phyloP scores from a whole-genome alignment of 2,797 vertebrate genomes.

The Scomberomorus guttatus region DNA sequence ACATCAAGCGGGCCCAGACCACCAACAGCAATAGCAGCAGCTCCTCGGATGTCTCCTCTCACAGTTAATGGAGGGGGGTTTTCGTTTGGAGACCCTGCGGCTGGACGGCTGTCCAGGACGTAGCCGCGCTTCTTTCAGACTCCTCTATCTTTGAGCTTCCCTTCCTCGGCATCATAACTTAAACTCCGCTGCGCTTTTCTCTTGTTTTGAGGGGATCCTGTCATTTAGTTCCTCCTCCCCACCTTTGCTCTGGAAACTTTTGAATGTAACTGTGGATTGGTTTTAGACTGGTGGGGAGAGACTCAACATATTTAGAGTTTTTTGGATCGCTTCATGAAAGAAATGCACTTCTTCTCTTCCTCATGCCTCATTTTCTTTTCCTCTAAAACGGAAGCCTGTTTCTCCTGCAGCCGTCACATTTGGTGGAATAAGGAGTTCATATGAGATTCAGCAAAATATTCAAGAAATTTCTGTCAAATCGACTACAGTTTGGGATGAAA shows the following conservation, averaged over 20 bases:
- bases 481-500: constrained; percentile 58
- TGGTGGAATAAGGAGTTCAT: not conserved
- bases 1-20: constrained; percentile 98
- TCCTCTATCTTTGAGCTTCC: constrained; percentile 75
- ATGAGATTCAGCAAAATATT: not conserved
- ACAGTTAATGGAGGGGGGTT: constrained; percentile 90
- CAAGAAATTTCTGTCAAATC: constrained; percentile 38
- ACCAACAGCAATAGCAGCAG: constrained; percentile 99
- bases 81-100: not conserved
- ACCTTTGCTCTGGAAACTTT: constrained; percentile 27
- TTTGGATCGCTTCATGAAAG: not conserved
- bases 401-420: constrained; percentile 8
- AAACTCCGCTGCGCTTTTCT: constrained; percentile 5
- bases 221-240: constrained; percentile 4
- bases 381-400: not conserved
- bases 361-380: not conserved
- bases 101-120: constrained; percentile 16
- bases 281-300: constrained; percentile 18
- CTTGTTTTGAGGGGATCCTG: not conserved
- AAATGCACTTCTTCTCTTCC: constrained; percentile 40
- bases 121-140: constrained; percentile 83
- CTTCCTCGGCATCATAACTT: constrained; percentile 71
- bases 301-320: constrained; percentile 18
- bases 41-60: constrained; percentile 97
- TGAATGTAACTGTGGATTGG: constrained; percentile 60